Percentiles rank a stretch among this genome's conserved stretches.
Conservation (phyloP, 2,113 vertebrate species). For the Mixornis gularis region DNA sequence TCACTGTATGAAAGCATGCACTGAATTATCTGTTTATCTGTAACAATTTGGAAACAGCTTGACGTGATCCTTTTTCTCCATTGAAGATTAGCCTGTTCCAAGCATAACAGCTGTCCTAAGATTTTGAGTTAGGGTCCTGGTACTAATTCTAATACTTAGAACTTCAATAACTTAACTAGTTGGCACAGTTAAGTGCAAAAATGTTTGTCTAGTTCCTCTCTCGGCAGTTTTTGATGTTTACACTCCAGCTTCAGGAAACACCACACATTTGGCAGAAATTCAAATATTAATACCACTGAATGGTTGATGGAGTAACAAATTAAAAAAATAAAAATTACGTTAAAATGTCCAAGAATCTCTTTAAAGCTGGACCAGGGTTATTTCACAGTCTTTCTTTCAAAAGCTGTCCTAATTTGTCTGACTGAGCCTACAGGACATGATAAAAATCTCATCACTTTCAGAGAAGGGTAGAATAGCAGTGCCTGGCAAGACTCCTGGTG, state of each 20-base stretch:
- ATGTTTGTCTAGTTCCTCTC: neutral
- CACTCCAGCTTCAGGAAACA: neutral
- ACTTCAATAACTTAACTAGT: too few relatives aligned
- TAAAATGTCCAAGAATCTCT: neutral
- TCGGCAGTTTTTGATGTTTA: neutral
- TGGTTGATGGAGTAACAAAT: neutral
- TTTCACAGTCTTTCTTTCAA: neutral
- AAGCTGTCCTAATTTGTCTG: neutral
- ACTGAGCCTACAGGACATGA: neutral
- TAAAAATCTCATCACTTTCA: neutral
- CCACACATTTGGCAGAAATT: neutral
- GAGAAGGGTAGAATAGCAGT: neutral
- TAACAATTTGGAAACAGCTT: neutral
- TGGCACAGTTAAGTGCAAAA: neutral
- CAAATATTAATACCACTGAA: neutral
- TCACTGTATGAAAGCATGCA: neutral
- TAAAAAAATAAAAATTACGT: rapidly evolving
- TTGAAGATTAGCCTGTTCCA: neutral
- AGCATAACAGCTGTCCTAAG: neutral
- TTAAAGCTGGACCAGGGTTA: neutral
- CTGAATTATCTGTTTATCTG: neutral
- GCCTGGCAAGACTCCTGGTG: neutral
- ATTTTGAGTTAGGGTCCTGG: neutral
- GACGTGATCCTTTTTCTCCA: neutral
- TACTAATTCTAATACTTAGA: neutral